Conservation (phyloP, 2,113 vertebrate species). For the Mola mola region DNA sequence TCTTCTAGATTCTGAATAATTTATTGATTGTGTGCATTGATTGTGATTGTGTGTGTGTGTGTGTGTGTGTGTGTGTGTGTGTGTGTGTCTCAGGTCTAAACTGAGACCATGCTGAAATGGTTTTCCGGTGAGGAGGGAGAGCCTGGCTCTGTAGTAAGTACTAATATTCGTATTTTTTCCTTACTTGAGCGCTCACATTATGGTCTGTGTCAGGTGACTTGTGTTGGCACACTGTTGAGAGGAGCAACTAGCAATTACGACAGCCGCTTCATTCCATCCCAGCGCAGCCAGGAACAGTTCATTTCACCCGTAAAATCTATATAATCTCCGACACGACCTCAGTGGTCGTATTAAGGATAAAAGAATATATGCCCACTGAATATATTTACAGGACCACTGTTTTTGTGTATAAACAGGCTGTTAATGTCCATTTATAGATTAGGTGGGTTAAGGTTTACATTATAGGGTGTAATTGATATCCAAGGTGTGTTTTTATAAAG, state of each 20-base stretch:
- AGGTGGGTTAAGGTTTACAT: no score
- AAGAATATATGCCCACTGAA: no score
- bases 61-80: constrained; percentile 13
- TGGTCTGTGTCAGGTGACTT: not conserved
- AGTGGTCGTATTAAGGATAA: no score
- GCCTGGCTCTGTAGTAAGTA: constrained; percentile 82
- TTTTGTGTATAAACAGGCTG: no score
- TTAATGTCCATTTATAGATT: no score
- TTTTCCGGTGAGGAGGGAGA: constrained; percentile 81
- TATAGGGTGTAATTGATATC: no score
- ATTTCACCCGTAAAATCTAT: no score
- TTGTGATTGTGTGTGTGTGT: not conserved
- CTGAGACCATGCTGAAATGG: constrained; percentile 87
- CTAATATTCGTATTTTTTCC: not conserved
- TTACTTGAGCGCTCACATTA: not conserved
- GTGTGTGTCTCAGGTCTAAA: constrained; percentile 35
- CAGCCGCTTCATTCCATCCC: no score
- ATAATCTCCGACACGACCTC: no score
- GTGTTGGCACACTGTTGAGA: not conserved
- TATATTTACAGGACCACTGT: no score
- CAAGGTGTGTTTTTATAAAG: no score
- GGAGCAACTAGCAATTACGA: not conserved
- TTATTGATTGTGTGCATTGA: not conserved
- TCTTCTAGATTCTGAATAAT: not conserved
- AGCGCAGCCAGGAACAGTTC: not conserved